A percentile compares a stretch with the other conserved stretches of the same genome.
Evolutionary conservation across 2,797 vertebrate genomes (phyloP).

Genomic region (Mionectes olivaceus): DNA sequence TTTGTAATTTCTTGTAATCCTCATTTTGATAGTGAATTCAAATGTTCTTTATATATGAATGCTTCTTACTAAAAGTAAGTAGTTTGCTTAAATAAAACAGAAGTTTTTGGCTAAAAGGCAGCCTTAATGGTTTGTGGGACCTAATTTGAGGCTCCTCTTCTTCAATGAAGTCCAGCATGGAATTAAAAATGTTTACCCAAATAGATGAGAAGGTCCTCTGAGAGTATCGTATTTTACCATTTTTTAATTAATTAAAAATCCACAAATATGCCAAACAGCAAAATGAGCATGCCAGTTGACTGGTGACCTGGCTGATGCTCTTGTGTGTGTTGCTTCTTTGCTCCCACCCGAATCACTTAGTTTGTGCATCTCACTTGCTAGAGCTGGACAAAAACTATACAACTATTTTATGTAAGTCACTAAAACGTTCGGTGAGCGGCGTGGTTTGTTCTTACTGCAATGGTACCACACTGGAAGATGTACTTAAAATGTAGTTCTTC

Average conservation of each 20-base stretch:
- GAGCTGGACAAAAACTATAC: background rate
- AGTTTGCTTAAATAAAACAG: slow-evolving; percentile 43
- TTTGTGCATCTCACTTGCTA: background rate
- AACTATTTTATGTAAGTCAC: background rate
- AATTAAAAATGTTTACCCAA: slow-evolving; percentile 5
- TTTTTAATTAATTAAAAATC: slow-evolving; percentile 4
- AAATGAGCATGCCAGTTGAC: background rate
- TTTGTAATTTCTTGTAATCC: slow-evolving; percentile 47
- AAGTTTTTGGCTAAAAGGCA: slow-evolving; percentile 45
- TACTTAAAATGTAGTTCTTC: background rate
- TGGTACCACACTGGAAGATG: background rate
- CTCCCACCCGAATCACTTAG: background rate
- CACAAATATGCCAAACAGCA: background rate
- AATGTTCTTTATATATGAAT: slow-evolving; percentile 26
- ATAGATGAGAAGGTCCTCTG: slow-evolving; percentile 5
- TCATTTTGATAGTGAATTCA: slow-evolving; percentile 54
- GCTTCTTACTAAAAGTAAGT: slow-evolving; percentile 55
- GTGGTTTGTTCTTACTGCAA: background rate
- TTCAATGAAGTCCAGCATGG: slow-evolving; percentile 6
- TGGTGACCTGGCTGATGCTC: background rate
- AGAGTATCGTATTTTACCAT: background rate
- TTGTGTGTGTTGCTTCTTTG: slow-evolving; percentile 1
- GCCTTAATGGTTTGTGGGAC: slow-evolving; percentile 54
- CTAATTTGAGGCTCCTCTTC: slow-evolving; percentile 34
- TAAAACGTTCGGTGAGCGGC: background rate